Conservation (phyloP, 2,797 vertebrate genomes). For the Hemibagrus guttatus region DNA sequence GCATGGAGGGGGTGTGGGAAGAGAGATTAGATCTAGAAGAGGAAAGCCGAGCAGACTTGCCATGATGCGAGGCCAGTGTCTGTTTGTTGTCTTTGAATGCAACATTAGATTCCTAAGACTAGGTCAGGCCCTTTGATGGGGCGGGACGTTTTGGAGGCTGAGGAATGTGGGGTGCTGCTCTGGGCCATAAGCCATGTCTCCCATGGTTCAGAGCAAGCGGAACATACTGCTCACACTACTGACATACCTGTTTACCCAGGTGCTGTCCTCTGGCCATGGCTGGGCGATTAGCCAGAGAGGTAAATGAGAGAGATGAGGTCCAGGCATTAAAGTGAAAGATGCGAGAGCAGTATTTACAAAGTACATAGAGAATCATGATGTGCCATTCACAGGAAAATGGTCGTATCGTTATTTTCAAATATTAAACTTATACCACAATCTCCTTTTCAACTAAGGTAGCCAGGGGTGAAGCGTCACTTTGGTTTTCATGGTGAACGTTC, state of each 20-base stretch:
- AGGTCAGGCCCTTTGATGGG: slow-evolving; percentile 39
- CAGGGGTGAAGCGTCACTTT: slow-evolving; percentile 25
- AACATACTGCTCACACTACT: slow-evolving; percentile 37
- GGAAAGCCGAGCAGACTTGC: slow-evolving; percentile 44
- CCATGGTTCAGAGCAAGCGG: slow-evolving; percentile 30
- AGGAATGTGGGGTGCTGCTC: slow-evolving; percentile 4
- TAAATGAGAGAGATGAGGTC: slow-evolving; percentile 4
- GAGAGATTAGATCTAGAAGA: slow-evolving; percentile 39
- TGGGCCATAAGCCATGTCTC: slow-evolving; percentile 44
- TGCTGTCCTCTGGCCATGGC: slow-evolving; percentile 39
- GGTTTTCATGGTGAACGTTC: background rate
- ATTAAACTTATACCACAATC: slow-evolving; percentile 21
- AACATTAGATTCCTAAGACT: slow-evolving; percentile 47
- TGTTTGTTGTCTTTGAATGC: slow-evolving; percentile 62
- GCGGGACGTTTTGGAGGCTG: slow-evolving; percentile 24
- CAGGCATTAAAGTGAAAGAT: slow-evolving; percentile 2
- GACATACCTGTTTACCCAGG: slow-evolving; percentile 54
- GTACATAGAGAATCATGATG: background rate
- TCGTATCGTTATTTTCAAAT: slow-evolving; percentile 1
- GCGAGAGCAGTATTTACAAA: background rate
- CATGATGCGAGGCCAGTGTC: slow-evolving; percentile 41
- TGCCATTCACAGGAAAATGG: background rate
- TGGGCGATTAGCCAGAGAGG: slow-evolving; percentile 18
- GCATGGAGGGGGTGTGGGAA: slow-evolving; percentile 21
- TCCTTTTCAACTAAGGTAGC: slow-evolving; percentile 17